These are phyloP conservation scores for Taenioides sp. DNA, from an alignment of 2,797 vertebrate genomes.

Conservation along the genomic window DNA sequence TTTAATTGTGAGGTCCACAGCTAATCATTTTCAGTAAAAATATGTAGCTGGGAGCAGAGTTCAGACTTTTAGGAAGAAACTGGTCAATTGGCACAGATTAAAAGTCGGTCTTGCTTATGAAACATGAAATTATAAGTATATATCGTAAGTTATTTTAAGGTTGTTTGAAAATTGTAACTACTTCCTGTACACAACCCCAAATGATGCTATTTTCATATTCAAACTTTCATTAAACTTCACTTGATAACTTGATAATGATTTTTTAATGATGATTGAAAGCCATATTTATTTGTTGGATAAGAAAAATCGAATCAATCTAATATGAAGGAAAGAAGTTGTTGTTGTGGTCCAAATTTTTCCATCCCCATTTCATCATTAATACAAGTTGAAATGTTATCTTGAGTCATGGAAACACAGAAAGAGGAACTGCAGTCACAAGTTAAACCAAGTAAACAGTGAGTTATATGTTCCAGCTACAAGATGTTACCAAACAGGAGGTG, in stretches of 20 bases:
- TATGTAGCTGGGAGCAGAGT: neutral
- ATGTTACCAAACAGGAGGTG: neutral
- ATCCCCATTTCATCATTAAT: neutral
- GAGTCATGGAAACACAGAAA: constrained; percentile 39
- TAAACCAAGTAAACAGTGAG: constrained; percentile 17
- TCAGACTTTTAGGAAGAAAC: neutral
- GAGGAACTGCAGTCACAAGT: constrained; percentile 44
- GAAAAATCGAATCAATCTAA: no score
- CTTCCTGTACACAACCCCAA: no score
- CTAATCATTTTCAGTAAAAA: neutral
- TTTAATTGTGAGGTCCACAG: neutral
- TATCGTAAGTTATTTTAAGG: neutral
- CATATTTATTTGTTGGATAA: no score
- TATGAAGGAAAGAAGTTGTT: no score
- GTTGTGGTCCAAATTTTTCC: neutral
- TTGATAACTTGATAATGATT: no score
- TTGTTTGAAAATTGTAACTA: no score
- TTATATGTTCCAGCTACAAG: neutral
- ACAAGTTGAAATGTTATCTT: constrained; percentile 17
- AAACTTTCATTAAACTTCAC: no score
- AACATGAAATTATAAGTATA: neutral
- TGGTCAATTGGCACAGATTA: neutral
- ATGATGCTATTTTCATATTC: no score
- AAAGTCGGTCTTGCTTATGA: neutral
- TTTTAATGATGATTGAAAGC: no score